A percentile compares a stretch with the other conserved stretches of the same genome.
Evolutionary conservation across 2,888 invertebrate genomes (phyloP).

Genomic region (Erebia ligea): DNA sequence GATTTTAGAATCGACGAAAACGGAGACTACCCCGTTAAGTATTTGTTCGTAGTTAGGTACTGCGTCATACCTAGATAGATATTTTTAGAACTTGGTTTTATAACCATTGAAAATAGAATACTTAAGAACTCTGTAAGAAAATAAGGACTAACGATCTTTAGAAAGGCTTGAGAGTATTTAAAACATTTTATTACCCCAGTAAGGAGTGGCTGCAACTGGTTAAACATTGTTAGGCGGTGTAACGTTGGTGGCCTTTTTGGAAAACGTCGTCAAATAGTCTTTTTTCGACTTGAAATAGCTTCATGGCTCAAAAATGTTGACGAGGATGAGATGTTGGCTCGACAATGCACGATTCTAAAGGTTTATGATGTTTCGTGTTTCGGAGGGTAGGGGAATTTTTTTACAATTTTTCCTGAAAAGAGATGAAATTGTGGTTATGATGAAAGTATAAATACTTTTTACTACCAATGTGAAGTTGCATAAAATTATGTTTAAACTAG

Average conservation of each 20-base stretch:
- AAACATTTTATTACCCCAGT: constrained; percentile 20
- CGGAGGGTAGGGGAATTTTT: too few species aligned
- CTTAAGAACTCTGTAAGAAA: background rate
- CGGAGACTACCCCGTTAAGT: too few species aligned
- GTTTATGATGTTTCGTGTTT: too few species aligned
- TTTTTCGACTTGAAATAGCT: background rate
- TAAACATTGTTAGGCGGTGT: constrained; percentile 12
- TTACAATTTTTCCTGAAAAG: too few species aligned
- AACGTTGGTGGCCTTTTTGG: constrained; percentile 14
- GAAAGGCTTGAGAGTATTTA: constrained; percentile 18
- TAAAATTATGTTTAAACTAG: background rate
- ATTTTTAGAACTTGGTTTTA: background rate
- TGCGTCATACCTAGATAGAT: too few species aligned
- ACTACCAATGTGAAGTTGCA: background rate
- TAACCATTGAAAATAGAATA: background rate
- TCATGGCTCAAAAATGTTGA: background rate
- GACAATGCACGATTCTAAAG: too few species aligned
- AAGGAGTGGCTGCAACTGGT: constrained; percentile 36
- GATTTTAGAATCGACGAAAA: too few species aligned
- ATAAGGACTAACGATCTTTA: background rate
- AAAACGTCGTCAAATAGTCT: background rate
- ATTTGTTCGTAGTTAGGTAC: too few species aligned
- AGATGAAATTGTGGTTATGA: too few species aligned
- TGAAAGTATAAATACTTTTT: too few species aligned
- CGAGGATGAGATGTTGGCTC: too few species aligned